Evolutionary conservation across 2,797 vertebrate species (phyloP).

Genomic region (Halcyon leucocephala): DNA sequence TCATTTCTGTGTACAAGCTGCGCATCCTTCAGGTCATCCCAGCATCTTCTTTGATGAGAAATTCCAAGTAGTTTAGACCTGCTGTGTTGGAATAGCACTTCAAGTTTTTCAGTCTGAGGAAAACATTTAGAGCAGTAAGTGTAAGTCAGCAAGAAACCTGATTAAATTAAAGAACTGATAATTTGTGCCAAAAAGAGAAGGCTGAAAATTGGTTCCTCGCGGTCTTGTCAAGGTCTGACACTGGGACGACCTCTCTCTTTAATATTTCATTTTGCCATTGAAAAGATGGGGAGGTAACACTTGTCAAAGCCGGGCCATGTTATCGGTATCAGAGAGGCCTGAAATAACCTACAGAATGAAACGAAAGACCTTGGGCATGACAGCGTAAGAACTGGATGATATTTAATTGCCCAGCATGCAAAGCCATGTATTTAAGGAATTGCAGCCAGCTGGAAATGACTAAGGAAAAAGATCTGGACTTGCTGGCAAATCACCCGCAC

Average conservation of each 20-base stretch:
- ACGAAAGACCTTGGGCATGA: not conserved
- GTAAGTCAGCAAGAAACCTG: not conserved
- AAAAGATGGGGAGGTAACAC: not conserved
- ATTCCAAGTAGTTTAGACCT: not conserved
- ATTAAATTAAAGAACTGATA: not conserved
- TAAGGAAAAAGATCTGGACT: not conserved
- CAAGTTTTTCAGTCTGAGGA: not conserved
- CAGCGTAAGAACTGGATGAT: not conserved
- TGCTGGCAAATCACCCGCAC: not conserved
- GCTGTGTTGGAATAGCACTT: not conserved
- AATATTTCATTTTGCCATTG: constrained; percentile 3
- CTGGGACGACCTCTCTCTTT: not conserved
- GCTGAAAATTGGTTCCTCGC: not conserved
- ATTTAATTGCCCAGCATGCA: not conserved
- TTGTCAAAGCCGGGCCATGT: not conserved
- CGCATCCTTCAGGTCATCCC: not conserved
- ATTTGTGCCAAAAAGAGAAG: not conserved
- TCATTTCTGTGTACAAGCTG: no score
- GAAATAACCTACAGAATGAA: not conserved
- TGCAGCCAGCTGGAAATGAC: constrained; percentile 12
- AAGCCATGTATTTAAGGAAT: not conserved
- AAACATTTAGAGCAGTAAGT: not conserved
- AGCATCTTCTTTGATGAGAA: not conserved
- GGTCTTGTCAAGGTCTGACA: not conserved
- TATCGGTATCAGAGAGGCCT: not conserved